These are phyloP conservation scores for Perizoma flavofasciatum DNA, from an alignment of 2,888 invertebrate species.

Conservation along the genomic window DNA sequence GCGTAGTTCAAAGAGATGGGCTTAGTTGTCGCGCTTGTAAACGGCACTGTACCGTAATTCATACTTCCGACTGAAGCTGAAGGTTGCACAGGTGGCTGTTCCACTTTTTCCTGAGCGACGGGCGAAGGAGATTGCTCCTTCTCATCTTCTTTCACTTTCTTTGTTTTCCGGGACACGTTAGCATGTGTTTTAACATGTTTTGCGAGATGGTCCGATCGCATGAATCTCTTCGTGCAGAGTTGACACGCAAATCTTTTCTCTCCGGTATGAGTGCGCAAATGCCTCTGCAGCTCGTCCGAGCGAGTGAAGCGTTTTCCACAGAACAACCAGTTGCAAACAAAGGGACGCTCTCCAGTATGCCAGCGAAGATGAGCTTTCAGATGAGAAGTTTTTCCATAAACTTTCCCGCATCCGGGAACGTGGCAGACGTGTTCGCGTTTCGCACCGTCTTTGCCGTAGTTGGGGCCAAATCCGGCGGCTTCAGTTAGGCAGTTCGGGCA, in stretches of 20 bases:
- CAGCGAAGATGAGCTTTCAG: conserved; percentile 95
- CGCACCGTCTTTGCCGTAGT: conserved; percentile 88
- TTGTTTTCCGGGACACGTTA: conserved; percentile 82
- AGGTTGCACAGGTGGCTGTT: conserved; percentile 23
- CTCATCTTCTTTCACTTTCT: conserved; percentile 68
- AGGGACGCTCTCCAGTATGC: conserved; percentile 97
- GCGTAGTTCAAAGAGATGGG: conserved; percentile 63
- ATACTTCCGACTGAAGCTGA: conserved; percentile 56
- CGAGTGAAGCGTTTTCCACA: conserved; percentile 96
- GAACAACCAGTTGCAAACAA: conserved; percentile 93
- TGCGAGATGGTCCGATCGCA: conserved; percentile 96
- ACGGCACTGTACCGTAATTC: conserved; percentile 65
- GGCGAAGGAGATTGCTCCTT: conserved; percentile 63
- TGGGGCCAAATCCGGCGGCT: conserved; percentile 89
- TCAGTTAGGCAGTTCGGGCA: conserved; percentile 93
- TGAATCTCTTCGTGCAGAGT: conserved; percentile 94
- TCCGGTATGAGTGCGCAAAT: conserved; percentile 94
- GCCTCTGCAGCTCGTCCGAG: conserved; percentile 95
- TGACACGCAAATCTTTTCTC: conserved; percentile 95
- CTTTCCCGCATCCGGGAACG: conserved; percentile 93
- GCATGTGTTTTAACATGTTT: conserved; percentile 96
- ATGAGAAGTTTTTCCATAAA: conserved; percentile 97
- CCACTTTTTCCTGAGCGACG: conserved; percentile 19
- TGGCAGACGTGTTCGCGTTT: conserved; percentile 94
- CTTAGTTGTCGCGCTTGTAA: conserved; percentile 48